Evolutionary conservation across 2,888 invertebrate species (phyloP).

Genomic region (Noctua janthina): DNA sequence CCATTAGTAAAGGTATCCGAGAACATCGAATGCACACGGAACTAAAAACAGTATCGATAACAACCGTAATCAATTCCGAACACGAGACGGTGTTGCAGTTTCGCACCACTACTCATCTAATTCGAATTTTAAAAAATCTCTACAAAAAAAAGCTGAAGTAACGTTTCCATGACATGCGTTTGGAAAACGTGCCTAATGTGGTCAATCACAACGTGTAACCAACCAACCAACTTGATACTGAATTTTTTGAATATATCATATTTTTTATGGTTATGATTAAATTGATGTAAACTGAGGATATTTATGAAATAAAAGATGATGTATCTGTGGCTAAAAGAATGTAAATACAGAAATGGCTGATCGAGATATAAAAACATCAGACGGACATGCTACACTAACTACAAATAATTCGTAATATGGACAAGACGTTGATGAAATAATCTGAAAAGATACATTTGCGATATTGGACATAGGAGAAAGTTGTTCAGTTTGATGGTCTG

Average conservation of each 20-base stretch:
- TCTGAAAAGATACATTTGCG: not conserved
- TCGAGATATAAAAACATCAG: not conserved
- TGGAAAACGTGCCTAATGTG: not conserved
- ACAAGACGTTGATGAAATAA: not conserved
- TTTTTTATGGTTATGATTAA: not conserved
- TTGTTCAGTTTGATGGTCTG: too few species aligned
- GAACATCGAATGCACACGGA: constrained; percentile 22
- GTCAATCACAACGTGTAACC: not conserved
- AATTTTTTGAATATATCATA: not conserved
- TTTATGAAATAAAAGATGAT: not conserved
- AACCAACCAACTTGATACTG: not conserved
- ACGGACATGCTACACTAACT: not conserved
- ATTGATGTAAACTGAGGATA: not conserved
- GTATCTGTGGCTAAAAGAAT: not conserved
- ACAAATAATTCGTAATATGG: not conserved
- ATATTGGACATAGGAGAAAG: too few species aligned
- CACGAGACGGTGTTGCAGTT: constrained; percentile 34
- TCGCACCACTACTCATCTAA: constrained; percentile 10
- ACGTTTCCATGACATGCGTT: not conserved
- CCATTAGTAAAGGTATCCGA: constrained; percentile 25
- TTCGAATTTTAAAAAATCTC: constrained; percentile 18
- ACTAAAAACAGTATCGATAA: constrained; percentile 23
- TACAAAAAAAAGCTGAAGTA: constrained; percentile 7
- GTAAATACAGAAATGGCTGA: not conserved
- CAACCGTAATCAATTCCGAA: constrained; percentile 37